These are phyloP conservation scores for Aleiodes testaceus DNA, from an alignment of 2,888 invertebrate genomes.

Conservation along the genomic window DNA sequence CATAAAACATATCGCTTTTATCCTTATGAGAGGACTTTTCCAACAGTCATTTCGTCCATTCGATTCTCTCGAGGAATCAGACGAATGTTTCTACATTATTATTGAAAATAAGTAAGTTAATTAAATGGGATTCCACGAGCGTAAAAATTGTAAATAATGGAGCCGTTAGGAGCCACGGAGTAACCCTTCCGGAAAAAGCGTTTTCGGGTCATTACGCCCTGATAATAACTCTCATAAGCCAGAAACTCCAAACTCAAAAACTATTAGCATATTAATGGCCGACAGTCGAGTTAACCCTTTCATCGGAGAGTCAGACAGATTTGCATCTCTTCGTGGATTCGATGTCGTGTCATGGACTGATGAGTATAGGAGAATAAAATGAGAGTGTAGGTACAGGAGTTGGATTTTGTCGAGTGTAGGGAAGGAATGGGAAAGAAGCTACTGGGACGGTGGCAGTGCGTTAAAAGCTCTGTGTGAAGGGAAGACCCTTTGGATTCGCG, in stretches of 20 bases:
- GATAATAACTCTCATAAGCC: constrained; percentile 72
- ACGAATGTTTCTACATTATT: no score
- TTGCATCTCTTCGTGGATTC: constrained; percentile 65
- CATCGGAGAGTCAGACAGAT: constrained; percentile 70
- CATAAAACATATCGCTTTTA: constrained; percentile 58
- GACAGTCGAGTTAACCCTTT: constrained; percentile 73
- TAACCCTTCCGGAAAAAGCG: constrained; percentile 72
- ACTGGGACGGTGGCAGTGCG: constrained; percentile 70
- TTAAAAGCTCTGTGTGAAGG: constrained; percentile 66
- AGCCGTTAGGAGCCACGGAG: constrained; percentile 49
- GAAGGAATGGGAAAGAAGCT: constrained; percentile 41
- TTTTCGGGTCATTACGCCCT: constrained; percentile 72
- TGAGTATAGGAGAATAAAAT: constrained; percentile 44
- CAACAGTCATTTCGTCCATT: neutral
- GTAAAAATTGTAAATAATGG: constrained; percentile 32
- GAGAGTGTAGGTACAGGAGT: constrained; percentile 6
- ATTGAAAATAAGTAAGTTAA: no score
- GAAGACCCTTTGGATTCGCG: constrained; percentile 63
- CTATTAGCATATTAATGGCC: constrained; percentile 74
- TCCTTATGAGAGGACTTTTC: constrained; percentile 22
- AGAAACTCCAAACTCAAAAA: constrained; percentile 72
- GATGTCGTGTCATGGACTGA: constrained; percentile 46
- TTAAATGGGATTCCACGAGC: neutral
- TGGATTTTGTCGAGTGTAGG: constrained; percentile 29
- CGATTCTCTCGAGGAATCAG: no score